Base-by-base conservation (phyloP, 2,797 vertebrate genomes). In the Ctenochaetus hawaiiensis region DNA sequence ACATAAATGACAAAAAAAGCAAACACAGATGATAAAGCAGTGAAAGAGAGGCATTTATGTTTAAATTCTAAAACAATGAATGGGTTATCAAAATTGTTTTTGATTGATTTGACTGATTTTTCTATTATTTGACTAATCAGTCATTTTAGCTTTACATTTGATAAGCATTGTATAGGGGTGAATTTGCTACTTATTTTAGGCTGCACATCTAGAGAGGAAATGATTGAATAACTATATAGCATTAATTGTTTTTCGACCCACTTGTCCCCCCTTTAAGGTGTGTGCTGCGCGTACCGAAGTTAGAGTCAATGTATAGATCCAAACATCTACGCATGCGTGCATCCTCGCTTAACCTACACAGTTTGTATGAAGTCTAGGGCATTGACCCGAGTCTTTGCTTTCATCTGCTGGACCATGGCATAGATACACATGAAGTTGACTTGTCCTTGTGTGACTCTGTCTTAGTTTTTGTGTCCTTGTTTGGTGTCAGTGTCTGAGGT, bases 331-430 rank as follows among this genome's bases (percentile, higher is more conserved):
- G n/a, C 60, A 62, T 65, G 47, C 22, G 7, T 67, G 54, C 56
- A 60, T 77, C 23, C 58, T 61, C n/a, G 72, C 68, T 65, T 54
- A 66, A 85, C 78, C 72, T 59, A 41, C 26, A 78, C n/a, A 67
- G 71, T 81, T 75, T 64, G 53, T 68, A 60, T 73, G 54, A 68
- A 76, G 72, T 79, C 75, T 11, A 56, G 81, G 49, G 72, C 89
- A 52, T 78, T 83, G 79, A 87, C 86, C 78, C 51, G 47, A 41
- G 11, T 22, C 51, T 76, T 58, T 75, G 61, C 65, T 78, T 68
- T 85, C 62, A 59, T 54, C 51, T 59, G 47, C 48, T 77, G 64
- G 58, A 67, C 51, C 8, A 23, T 23, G 0, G 18, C 30, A 53
- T 53, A 4, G 45, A 67, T 72, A 56, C 41, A 62, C 30, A 57